Evolutionary conservation across 2,888 invertebrate species (phyloP).

Genomic region (Scrobipalpa atriplicella): DNA sequence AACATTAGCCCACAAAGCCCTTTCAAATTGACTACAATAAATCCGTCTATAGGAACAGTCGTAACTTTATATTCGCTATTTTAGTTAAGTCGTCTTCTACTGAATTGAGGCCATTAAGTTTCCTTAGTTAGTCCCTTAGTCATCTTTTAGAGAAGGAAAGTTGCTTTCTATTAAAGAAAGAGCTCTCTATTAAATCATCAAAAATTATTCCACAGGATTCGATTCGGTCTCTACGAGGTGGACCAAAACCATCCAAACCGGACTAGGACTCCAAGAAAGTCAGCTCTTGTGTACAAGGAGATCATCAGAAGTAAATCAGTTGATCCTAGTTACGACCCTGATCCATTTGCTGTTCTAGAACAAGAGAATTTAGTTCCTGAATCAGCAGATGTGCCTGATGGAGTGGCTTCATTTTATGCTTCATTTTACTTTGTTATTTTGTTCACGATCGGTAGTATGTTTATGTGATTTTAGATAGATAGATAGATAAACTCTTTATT

Average conservation of each 20-base stretch:
- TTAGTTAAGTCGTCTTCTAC: too few species aligned
- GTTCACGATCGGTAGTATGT: not conserved
- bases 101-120: too few species aligned
- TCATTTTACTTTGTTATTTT: not conserved
- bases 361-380: not conserved
- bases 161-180: too few species aligned
- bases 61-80: too few species aligned
- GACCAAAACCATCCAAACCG: slow-evolving; percentile 79
- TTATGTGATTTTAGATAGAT: not conserved
- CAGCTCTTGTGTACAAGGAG: slow-evolving; percentile 71
- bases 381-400: not conserved
- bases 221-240: slow-evolving; percentile 83
- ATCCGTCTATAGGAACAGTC: too few species aligned
- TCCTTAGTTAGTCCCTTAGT: too few species aligned
- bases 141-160: too few species aligned
- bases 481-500: too few species aligned
- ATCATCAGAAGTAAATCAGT: slow-evolving; percentile 59
- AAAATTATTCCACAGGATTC: slow-evolving; percentile 52
- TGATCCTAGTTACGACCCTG: slow-evolving; percentile 40
- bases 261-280: slow-evolving; percentile 80
- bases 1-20: too few species aligned
- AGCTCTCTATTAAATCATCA: too few species aligned
- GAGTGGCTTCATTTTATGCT: not conserved
- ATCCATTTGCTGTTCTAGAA: slow-evolving; percentile 30
- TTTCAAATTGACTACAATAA: too few species aligned